Evolutionary conservation across 2,888 invertebrate species (phyloP).

Genomic region (Nymphalis c-album): DNA sequence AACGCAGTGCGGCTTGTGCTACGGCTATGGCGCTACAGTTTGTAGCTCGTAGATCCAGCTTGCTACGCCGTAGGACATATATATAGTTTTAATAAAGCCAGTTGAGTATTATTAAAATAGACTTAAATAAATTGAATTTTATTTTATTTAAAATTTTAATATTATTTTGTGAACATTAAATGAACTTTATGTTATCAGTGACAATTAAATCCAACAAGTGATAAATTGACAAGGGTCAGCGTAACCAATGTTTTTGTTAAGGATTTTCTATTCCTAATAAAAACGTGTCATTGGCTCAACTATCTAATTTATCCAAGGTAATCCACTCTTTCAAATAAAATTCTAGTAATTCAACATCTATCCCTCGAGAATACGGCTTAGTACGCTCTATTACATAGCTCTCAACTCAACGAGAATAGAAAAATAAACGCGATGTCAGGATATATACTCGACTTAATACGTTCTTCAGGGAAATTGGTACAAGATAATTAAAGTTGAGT

Average conservation of each 20-base stretch:
- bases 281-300: constrained; percentile 35
- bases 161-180: background rate
- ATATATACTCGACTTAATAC: constrained; percentile 2
- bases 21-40: constrained; percentile 41
- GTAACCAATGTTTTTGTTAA: constrained; percentile 31
- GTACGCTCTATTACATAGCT: constrained; percentile 34
- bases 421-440: constrained; percentile 33
- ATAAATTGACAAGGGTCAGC: constrained; percentile 30
- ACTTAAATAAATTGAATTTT: too few species aligned
- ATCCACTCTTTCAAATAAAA: constrained; percentile 42
- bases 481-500: background rate
- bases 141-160: too few species aligned
- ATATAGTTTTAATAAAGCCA: constrained; percentile 17
- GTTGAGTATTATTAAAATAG: too few species aligned
- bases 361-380: constrained; percentile 34
- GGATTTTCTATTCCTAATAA: constrained; percentile 32
- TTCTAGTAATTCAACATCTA: constrained; percentile 38
- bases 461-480: background rate
- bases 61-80: constrained; percentile 34
- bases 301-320: constrained; percentile 42
- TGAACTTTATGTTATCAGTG: background rate
- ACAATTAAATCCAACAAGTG: background rate
- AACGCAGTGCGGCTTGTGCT: constrained; percentile 60
- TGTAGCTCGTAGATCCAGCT: constrained; percentile 36
- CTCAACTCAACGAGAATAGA: constrained; percentile 33